phyloP scores from a whole-genome alignment of 2,113 vertebrate genomes.

The Micromys minutus region DNA sequence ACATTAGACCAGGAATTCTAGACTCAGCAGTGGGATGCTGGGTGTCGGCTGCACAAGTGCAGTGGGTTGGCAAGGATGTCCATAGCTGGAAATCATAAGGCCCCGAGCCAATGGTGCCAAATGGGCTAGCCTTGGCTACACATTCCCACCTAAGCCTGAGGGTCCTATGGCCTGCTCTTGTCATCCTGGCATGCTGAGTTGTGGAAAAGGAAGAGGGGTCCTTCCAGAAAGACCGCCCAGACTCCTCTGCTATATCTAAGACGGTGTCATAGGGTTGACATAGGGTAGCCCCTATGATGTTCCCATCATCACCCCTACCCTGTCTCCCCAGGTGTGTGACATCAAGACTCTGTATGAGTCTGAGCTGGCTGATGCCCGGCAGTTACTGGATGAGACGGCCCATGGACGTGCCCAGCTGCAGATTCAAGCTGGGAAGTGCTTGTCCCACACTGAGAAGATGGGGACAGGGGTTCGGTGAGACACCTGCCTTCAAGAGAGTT shows the following conservation, averaged over 20 bases:
- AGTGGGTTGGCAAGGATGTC: not conserved
- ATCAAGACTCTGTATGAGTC: slow-evolving; percentile 95
- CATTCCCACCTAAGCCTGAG: fast-evolving
- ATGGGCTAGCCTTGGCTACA: not conserved
- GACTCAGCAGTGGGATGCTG: not conserved
- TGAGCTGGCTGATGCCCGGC: slow-evolving; percentile 94
- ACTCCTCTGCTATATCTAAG: not conserved
- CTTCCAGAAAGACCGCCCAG: not conserved
- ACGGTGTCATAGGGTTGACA: not conserved
- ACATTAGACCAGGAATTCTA: not conserved
- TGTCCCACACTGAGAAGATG: no score
- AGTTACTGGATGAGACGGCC: slow-evolving; percentile 95
- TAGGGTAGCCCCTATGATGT: not conserved
- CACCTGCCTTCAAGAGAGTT: not conserved
- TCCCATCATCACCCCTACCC: no score
- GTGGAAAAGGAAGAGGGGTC: not conserved
- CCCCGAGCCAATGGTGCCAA: not conserved
- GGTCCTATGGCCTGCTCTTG: not conserved
- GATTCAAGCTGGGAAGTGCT: slow-evolving; percentile 93
- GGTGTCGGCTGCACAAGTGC: not conserved
- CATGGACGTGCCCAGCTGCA: slow-evolving; percentile 93
- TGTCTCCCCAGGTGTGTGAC: slow-evolving; percentile 88
- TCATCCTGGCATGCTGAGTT: not conserved
- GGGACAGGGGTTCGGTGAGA: not conserved
- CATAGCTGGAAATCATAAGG: no score